Conservation (phyloP, 1,140 invertebrate species). For the Drosophila nikananu region DNA sequence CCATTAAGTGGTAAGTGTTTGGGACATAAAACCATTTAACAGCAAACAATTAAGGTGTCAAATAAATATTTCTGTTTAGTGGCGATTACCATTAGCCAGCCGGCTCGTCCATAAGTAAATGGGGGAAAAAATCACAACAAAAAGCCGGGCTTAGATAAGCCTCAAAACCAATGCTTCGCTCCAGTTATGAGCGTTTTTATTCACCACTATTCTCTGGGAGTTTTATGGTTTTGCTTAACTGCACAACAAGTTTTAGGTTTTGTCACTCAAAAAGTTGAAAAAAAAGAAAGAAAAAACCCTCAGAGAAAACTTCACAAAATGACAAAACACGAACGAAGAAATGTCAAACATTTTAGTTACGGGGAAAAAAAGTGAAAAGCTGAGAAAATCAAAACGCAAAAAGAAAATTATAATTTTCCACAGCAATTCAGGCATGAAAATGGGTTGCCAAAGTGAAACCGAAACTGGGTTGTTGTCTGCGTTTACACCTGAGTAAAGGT, state of each 20-base stretch:
- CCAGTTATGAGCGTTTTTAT: conserved; percentile 47
- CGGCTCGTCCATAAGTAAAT: conserved; percentile 6
- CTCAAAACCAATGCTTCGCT: conserved; percentile 39
- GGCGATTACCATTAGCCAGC: conserved; percentile 13
- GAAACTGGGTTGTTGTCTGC: conserved; percentile 27
- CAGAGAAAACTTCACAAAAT: conserved; percentile 42
- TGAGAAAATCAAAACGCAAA: conserved; percentile 46
- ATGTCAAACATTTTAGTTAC: conserved; percentile 42
- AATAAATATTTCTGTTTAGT: conserved; percentile 32
- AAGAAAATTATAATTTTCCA: conserved; percentile 55
- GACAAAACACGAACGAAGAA: conserved; percentile 32
- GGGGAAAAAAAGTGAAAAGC: conserved; percentile 67
- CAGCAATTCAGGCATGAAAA: conserved; percentile 60
- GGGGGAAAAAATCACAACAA: conserved; percentile 13
- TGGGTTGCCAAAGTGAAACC: conserved; percentile 44
- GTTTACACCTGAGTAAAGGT: conserved; percentile 20
- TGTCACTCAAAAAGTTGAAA: conserved; percentile 38
- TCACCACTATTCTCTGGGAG: conserved; percentile 13
- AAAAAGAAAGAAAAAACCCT: conserved; percentile 26
- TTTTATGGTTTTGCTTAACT: conserved; percentile 44
- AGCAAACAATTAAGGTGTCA: conserved; percentile 28
- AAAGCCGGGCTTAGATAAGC: conserved; percentile 18
- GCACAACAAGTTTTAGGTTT: conserved; percentile 44
- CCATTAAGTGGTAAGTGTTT: conserved; percentile 53
- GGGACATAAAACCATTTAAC: conserved; percentile 38